Conservation (phyloP, 1,140 invertebrate genomes). For the Sweltsa coloradensis region DNA sequence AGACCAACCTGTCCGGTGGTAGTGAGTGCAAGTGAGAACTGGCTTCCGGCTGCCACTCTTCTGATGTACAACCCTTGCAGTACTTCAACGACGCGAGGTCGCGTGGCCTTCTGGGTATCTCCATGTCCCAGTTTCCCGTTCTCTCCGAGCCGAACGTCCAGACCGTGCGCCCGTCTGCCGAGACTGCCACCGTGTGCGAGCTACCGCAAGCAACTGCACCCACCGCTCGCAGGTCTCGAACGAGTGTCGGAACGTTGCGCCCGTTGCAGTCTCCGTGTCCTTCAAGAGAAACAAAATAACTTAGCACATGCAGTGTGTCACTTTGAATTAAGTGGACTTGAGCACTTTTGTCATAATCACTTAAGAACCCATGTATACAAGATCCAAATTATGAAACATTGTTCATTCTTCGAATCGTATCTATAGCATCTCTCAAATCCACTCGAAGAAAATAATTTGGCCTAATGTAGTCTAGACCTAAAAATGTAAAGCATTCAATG, state of each 20-base stretch:
- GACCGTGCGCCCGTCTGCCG: slow-evolving; percentile 44
- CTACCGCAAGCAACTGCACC: slow-evolving; percentile 48
- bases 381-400: too few species aligned
- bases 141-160: slow-evolving; percentile 54
- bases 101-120: slow-evolving; percentile 37
- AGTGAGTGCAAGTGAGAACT: slow-evolving; percentile 47
- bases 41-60: slow-evolving; percentile 44
- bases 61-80: slow-evolving; percentile 43
- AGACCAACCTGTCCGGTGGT: slow-evolving; percentile 35
- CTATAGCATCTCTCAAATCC: too few species aligned
- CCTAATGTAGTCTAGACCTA: too few species aligned
- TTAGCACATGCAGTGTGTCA: too few species aligned
- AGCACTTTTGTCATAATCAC: too few species aligned
- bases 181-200: slow-evolving; percentile 48
- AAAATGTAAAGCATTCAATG: too few species aligned
- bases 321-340: too few species aligned
- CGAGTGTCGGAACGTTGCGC: slow-evolving; percentile 40
- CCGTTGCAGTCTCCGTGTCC: slow-evolving; percentile 40
- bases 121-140: slow-evolving; percentile 49
- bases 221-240: slow-evolving; percentile 40
- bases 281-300: slow-evolving; percentile 19
- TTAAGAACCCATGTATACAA: too few species aligned
- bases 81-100: slow-evolving; percentile 48
- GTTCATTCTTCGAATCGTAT: too few species aligned
- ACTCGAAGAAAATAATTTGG: too few species aligned